Evolutionary conservation across 2,888 invertebrate genomes (phyloP), one percentile per base, ranked within the genome.

Genomic region (Eupeodes luniger): DNA sequence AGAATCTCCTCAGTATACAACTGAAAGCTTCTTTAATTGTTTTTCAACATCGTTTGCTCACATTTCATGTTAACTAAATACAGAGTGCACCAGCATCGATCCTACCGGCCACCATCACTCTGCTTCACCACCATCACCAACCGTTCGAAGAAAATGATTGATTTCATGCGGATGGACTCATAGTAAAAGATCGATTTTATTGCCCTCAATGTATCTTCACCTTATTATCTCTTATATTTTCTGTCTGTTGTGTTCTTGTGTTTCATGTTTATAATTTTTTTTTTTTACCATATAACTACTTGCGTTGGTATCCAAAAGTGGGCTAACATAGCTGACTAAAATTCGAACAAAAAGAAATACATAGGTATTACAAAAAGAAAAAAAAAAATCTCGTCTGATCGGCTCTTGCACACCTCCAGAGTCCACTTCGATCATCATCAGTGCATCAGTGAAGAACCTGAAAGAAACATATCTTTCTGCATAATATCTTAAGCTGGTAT

Each of bases 181-280:
- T 85, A 78, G 78, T 51, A 84, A 66, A 78, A 80, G 81, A 84
- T 88, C 62, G 61, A 75, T 85, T 85, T 85, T 75, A 81, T 85
- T 88, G 85, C 85, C 85, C 77, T 47, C 84, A 74, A 81, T 78
- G 78, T 81, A 78, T 81, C 81, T 81, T 85, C 80, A 88, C 77
- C 84, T 84, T 74, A 81, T 85, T 85, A 85, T 78, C 78, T 75
- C 57, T 5, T n/a, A 40, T 61, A 14, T 53, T 59, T 74, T 36
- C 19, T 19, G 34, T 69, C 5, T 79, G 27, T 44, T 27, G n/a
- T 67, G n/a, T 61, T 69, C 51, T 27, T 53, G n/a, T 74, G 66
- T 49, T 67, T 44, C 57, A 44, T 55, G 10, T n/a, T 55, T 40
- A 40, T 40, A 7, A 36, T 19, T 66, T 61, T 12, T 67, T 9